Evolutionary conservation across 2,888 invertebrate species (phyloP).

Genomic region (Sphecodes monilicornis): DNA sequence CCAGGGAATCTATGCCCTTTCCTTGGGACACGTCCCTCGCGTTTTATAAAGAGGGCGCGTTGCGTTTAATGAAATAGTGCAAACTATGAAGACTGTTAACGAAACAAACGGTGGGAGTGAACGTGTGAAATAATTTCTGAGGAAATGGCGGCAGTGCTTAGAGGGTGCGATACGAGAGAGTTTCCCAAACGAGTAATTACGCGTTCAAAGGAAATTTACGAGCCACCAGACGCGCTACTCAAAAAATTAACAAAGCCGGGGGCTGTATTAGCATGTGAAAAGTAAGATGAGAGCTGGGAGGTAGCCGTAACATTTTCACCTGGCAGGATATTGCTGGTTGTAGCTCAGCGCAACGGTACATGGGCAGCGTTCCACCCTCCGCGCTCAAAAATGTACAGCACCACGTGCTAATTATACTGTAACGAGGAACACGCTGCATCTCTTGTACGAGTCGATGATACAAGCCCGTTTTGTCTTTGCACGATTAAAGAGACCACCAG

Average conservation of each 20-base stretch:
- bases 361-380: not conserved
- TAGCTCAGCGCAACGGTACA: conserved; percentile 8
- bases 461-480: conserved; percentile 39
- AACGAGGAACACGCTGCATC: conserved; percentile 53
- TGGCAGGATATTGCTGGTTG: conserved; percentile 27
- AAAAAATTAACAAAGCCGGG: conserved; percentile 33
- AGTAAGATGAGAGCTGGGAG: conserved; percentile 18
- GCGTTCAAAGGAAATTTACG: conserved; percentile 17
- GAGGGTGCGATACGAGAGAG: not conserved
- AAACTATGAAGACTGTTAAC: not conserved
- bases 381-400: conserved; percentile 45
- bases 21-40: not conserved
- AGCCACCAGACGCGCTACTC: not conserved
- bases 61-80: not conserved
- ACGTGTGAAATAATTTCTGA: not conserved
- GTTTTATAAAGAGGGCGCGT: not conserved
- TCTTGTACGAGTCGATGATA: conserved; percentile 44
- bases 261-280: conserved; percentile 3
- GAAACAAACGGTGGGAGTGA: not conserved
- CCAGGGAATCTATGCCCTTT: not conserved
- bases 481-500: conserved; percentile 29
- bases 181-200: conserved; percentile 11
- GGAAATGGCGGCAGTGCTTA: not conserved
- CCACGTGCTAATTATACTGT: conserved; percentile 55
- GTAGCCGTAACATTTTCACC: conserved; percentile 37